phyloP scores from a whole-genome alignment of 2,797 vertebrate genomes.

The Pseudochromis fuscus region DNA sequence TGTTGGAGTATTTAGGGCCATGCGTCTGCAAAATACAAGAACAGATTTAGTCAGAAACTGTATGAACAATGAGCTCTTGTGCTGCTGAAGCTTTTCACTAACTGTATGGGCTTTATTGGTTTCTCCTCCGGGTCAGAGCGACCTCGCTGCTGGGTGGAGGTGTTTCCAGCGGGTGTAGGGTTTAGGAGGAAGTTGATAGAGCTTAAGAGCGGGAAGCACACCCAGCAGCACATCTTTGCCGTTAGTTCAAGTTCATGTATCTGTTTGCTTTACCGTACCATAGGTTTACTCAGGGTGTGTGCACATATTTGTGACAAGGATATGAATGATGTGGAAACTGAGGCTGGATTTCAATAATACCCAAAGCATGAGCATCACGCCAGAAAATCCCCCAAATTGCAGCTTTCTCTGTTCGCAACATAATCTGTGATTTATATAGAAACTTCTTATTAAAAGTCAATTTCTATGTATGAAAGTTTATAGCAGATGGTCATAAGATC shows the following conservation, averaged over 20 bases:
- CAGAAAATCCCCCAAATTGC: background rate
- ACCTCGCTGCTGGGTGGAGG: constrained; percentile 61
- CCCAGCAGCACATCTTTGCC: constrained; percentile 64
- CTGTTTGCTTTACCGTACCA: constrained; percentile 56
- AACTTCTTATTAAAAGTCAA: background rate
- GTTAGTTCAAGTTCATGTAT: constrained; percentile 61
- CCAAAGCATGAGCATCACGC: background rate
- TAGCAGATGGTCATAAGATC: background rate
- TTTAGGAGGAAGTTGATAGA: constrained; percentile 85
- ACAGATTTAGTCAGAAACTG: constrained; percentile 5
- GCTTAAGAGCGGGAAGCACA: constrained; percentile 81
- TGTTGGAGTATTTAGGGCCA: background rate
- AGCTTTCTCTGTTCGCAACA: background rate
- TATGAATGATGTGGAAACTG: constrained; percentile 37
- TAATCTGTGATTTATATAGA: background rate
- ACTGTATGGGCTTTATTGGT: constrained; percentile 2
- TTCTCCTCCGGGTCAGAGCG: constrained; percentile 32
- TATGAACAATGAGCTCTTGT: constrained; percentile 15
- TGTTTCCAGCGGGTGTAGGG: constrained; percentile 61
- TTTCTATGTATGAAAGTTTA: background rate
- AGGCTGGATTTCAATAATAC: constrained; percentile 35
- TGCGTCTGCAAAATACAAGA: background rate
- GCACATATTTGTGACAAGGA: constrained; percentile 56
- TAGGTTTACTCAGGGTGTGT: constrained; percentile 50
- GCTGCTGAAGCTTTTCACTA: background rate